phyloP scores from a whole-genome alignment of 2,888 invertebrate genomes.

The Campopleginae sp. region DNA sequence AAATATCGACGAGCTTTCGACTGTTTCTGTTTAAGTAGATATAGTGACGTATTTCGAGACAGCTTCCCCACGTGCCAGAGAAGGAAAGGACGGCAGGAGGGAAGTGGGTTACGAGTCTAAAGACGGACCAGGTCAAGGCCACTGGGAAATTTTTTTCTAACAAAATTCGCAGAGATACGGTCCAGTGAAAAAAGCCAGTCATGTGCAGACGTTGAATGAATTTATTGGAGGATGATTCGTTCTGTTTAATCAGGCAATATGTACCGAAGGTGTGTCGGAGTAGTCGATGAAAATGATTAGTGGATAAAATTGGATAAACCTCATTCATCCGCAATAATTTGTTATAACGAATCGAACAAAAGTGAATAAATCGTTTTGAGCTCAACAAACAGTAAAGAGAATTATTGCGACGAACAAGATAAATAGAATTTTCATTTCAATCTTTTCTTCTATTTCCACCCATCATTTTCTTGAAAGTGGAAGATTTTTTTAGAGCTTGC shows the following conservation, averaged over 20 bases:
- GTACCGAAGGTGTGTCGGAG: constrained; percentile 16
- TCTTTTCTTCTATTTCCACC: neutral
- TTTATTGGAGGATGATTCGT: constrained; percentile 32
- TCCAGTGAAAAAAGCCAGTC: neutral
- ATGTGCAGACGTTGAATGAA: neutral
- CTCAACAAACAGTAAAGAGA: neutral
- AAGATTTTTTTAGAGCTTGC: neutral
- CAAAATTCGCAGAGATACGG: neutral
- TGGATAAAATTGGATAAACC: neutral
- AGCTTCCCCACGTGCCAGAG: constrained; percentile 52
- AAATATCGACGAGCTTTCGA: neutral
- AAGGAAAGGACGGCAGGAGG: constrained; percentile 15
- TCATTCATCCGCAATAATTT: neutral
- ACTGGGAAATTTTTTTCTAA: constrained; percentile 24
- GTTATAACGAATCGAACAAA: neutral
- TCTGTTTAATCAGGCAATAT: constrained; percentile 11
- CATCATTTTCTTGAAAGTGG: neutral
- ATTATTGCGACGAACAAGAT: neutral
- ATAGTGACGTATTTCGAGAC: constrained; percentile 16
- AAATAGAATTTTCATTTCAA: neutral
- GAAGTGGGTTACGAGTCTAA: constrained; percentile 60
- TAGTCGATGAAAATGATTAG: neutral
- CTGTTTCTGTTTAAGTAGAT: neutral
- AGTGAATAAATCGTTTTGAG: neutral
- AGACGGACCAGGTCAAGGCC: constrained; percentile 63